These are phyloP conservation scores for Amphipoea oculea DNA, from an alignment of 2,888 invertebrate species.

Conservation along the genomic window DNA sequence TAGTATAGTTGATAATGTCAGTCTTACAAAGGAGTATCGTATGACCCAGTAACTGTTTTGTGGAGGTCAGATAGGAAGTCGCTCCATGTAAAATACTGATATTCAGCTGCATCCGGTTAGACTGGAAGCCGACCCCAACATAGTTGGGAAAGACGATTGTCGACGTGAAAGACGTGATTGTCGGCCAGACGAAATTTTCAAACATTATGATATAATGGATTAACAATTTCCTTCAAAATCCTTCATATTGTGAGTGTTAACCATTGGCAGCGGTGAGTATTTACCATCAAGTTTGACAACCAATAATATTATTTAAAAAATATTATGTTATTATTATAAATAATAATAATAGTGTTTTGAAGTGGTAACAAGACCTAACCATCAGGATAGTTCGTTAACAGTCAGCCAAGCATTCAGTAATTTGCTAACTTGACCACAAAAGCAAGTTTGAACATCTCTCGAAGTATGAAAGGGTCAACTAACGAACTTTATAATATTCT, in stretches of 20 bases:
- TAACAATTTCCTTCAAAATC: not conserved
- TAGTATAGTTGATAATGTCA: too few relatives aligned
- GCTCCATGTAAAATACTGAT: too few relatives aligned
- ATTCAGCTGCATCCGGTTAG: too few relatives aligned
- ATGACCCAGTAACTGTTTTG: too few relatives aligned
- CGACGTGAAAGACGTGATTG: too few relatives aligned
- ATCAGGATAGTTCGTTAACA: constrained; percentile 12
- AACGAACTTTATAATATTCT: constrained; percentile 13
- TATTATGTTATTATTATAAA: not conserved
- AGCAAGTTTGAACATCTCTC: constrained; percentile 29
- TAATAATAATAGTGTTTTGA: not conserved
- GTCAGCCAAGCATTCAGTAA: constrained; percentile 22
- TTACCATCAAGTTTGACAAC: not conserved
- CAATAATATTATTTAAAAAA: too few relatives aligned
- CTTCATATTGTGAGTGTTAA: not conserved
- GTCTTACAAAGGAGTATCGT: too few relatives aligned
- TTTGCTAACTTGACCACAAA: constrained; percentile 36
- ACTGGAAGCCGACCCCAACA: too few relatives aligned
- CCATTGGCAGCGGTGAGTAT: too few relatives aligned
- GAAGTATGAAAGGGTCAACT: constrained; percentile 31
- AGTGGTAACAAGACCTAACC: constrained; percentile 9
- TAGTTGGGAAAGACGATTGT: too few relatives aligned
- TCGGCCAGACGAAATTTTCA: not conserved
- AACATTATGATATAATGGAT: not conserved
- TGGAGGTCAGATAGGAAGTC: too few relatives aligned